Conservation (phyloP, 2,888 invertebrate species). For the Ormia ochracea region DNA sequence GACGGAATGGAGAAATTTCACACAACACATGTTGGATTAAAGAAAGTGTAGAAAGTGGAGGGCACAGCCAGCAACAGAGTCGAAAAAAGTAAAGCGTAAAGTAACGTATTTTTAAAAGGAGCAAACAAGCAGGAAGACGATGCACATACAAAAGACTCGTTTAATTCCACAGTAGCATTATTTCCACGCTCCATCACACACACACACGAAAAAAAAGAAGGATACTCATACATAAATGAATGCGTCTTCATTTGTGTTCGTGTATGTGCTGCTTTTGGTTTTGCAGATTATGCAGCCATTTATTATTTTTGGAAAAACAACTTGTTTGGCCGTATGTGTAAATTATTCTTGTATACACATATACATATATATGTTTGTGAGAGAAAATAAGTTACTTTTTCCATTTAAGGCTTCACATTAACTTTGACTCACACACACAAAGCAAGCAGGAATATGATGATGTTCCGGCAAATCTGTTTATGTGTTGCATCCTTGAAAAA, state of each 20-base stretch:
- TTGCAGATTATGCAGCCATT: constrained; percentile 52
- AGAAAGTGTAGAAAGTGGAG: constrained; percentile 26
- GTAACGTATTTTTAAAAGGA: constrained; percentile 24
- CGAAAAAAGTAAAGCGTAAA: constrained; percentile 32
- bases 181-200: constrained; percentile 2
- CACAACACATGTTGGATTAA: constrained; percentile 52
- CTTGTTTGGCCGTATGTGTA: constrained; percentile 52
- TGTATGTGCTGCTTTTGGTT: constrained; percentile 1
- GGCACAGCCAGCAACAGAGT: not conserved
- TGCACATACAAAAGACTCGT: not conserved
- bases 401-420: constrained; percentile 25
- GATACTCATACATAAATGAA: constrained; percentile 5
- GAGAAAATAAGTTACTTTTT: not conserved
- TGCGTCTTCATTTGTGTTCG: not conserved
- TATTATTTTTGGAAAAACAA: constrained; percentile 50
- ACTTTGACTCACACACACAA: constrained; percentile 11
- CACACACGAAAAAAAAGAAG: not conserved
- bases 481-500: not conserved
- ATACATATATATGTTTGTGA: not conserved
- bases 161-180: constrained; percentile 13
- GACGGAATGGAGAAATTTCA: constrained; percentile 27
- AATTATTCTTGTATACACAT: constrained; percentile 5
- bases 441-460: constrained; percentile 18
- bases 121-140: constrained; percentile 28
- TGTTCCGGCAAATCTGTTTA: constrained; percentile 42